These are phyloP conservation scores for Zaprionus africanus DNA, from an alignment of 1,140 invertebrate genomes.

Conservation along the genomic window DNA sequence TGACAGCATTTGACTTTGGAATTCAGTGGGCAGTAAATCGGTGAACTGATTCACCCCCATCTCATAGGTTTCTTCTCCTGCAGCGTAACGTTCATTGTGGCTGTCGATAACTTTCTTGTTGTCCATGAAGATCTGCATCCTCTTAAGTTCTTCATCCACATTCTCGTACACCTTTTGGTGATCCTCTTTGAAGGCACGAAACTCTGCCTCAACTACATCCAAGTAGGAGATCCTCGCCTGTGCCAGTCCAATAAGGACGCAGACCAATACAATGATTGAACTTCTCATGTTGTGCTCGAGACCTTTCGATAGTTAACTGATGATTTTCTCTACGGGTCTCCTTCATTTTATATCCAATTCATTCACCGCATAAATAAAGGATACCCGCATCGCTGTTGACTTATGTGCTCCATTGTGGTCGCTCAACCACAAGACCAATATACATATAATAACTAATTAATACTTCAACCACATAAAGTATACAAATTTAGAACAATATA, in stretches of 20 bases:
- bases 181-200: slow-evolving; percentile 41
- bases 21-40: slow-evolving; percentile 93
- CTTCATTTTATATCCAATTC: not conserved
- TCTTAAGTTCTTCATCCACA: slow-evolving; percentile 90
- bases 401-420: not conserved
- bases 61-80: slow-evolving; percentile 87
- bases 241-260: not conserved
- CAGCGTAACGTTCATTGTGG: slow-evolving; percentile 90
- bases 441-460: too few relatives aligned
- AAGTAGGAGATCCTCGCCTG: slow-evolving; percentile 18
- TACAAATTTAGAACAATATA: too few relatives aligned
- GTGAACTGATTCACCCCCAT: slow-evolving; percentile 91
- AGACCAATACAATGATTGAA: not conserved
- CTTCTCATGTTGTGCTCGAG: slow-evolving; percentile 12
- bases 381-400: not conserved
- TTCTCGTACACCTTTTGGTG: slow-evolving; percentile 89
- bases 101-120: slow-evolving; percentile 91
- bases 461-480: too few relatives aligned
- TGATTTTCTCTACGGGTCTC: not conserved
- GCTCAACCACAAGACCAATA: too few relatives aligned
- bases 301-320: not conserved
- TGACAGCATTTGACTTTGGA: slow-evolving; percentile 88
- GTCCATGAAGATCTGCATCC: slow-evolving; percentile 93
- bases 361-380: not conserved
- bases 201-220: slow-evolving; percentile 14